Base-by-base conservation (phyloP, 2,113 vertebrate species). In the Pygoscelis antarcticus region DNA sequence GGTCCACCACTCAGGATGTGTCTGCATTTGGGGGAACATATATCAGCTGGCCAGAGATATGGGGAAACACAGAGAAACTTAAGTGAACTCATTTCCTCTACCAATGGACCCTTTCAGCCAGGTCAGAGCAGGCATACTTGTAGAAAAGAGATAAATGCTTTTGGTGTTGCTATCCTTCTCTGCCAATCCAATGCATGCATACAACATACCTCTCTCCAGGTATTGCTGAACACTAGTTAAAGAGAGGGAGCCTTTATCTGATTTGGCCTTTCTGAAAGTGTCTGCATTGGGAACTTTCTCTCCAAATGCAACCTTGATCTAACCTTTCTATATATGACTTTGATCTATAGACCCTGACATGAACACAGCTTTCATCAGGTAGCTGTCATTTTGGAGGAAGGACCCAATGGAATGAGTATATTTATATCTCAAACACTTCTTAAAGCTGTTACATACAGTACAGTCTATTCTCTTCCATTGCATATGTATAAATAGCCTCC, bases 401-500 rank as follows among this genome's bases (percentile, higher is more conserved):
- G 26, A 71, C 29, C 55, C 65, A 82, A 13, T 60, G 83, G 81
- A 87, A 93, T 84, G 60, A 64, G 27, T 82, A 2, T 96, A 96
- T 94, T 96, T 94, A 93, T 93, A 91, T 52, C 93, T 66, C 69
- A 89, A 92, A 68, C 79, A 79, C 84, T 95, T 87, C 5, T 5
- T 79, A 91, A 85, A 89, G 91, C 80, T 89, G 61, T 82, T 89
- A 64, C 94, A 93, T 95, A 76, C 80, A 89, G 94, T 84, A 96
- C 83, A 96, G 83, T 47, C 89, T 89, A 95, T 94, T 96, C 72
- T 91, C 69, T 94, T 87, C 84, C 87, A 81, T 6, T 84, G 68
- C 87, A 55, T 47, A 91, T 64, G 55, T 96, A 94, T 96, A 91
- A 96, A 94, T 95, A 96, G 91, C 86, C 66, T 81, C 38, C 54